Base-by-base conservation (phyloP, 2,797 vertebrate species). In the Cynodonichthys magdalenae region DNA sequence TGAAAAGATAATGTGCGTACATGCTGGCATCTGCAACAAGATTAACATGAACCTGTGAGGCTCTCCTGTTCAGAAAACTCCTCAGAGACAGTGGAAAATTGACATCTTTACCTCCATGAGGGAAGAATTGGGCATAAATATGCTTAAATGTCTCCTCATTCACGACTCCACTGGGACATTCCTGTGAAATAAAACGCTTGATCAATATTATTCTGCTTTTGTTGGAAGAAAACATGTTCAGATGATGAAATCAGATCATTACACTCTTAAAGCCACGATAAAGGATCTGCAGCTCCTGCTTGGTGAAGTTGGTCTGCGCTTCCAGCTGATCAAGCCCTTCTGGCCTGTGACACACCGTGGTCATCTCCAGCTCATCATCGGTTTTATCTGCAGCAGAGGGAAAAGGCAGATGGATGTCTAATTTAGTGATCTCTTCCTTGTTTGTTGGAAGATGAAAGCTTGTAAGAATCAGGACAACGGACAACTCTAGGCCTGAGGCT, bases 241-340 rank as follows among this genome's bases (percentile, higher is more conserved):
- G 18, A 41, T n/a, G 27, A 15, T 31, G 18, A 57, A 56, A 42
- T 15, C 7, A 56, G 9, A 45, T 39, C 48, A 36, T 66, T 94
- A 99, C 97, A 53, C 98, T 99, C 92, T 99, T 99, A 91, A 99
- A 99, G 71, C 97, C 96, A 57, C 97, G 94, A 80, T 99, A 99
- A 63, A 99, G 95, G 61, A 98, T 96, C 79, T 99, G 96, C 59
- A 99, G 94, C 88, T 99, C 97, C 84, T 94, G 94, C 90, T 96
- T 98, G 86, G 87, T 95, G 91, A 99, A 99, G 88, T 97, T 98
- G 29, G 96, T 98, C 78, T 96, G 96, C 65, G 96, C 93, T 85
- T 97, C 96, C 44, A 99, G 87, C 52, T 97, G 95, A 27, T 97
- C 96, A 52, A 99, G 90, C 55, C 95, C 96, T 87, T 99, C 97